phyloP scores from a whole-genome alignment of 2,888 invertebrate genomes.

The Cephus spinipes region DNA sequence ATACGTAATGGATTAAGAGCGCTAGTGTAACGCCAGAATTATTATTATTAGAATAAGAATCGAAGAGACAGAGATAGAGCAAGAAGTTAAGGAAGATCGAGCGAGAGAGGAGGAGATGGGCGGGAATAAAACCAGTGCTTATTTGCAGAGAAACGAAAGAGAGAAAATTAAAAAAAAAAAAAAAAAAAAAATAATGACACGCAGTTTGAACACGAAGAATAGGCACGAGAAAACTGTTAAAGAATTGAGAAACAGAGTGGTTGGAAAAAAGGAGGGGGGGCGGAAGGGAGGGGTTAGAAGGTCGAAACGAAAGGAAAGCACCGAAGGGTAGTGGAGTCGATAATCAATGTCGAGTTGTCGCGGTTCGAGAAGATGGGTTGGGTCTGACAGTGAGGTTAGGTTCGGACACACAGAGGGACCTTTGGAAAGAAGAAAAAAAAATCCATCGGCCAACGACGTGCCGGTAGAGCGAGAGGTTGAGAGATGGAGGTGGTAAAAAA shows the following conservation, averaged over 20 bases:
- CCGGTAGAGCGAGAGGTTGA: slow-evolving; percentile 9
- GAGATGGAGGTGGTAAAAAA: slow-evolving; percentile 15
- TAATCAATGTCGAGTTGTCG: no score
- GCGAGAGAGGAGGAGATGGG: neutral
- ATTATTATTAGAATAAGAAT: no score
- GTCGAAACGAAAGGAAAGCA: slow-evolving; percentile 5
- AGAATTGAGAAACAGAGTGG: slow-evolving; percentile 8
- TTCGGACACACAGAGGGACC: no score
- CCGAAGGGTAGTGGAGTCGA: slow-evolving; percentile 1
- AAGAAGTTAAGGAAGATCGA: slow-evolving; percentile 15
- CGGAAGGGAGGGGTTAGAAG: neutral
- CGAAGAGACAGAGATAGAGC: slow-evolving; percentile 3
- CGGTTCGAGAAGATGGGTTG: no score
- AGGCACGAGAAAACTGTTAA: slow-evolving; percentile 28
- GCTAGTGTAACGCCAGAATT: no score
- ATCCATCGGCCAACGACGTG: no score
- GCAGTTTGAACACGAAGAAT: slow-evolving; percentile 25
- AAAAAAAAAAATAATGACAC: slow-evolving; percentile 25
- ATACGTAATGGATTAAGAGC: no score
- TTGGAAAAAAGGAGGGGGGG: neutral
- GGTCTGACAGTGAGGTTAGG: no score
- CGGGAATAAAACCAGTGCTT: no score
- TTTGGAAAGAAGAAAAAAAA: no score
- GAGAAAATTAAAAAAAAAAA: neutral
- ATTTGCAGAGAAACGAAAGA: no score